Conservation (phyloP, 2,113 vertebrate species). For the Motacilla alba region DNA sequence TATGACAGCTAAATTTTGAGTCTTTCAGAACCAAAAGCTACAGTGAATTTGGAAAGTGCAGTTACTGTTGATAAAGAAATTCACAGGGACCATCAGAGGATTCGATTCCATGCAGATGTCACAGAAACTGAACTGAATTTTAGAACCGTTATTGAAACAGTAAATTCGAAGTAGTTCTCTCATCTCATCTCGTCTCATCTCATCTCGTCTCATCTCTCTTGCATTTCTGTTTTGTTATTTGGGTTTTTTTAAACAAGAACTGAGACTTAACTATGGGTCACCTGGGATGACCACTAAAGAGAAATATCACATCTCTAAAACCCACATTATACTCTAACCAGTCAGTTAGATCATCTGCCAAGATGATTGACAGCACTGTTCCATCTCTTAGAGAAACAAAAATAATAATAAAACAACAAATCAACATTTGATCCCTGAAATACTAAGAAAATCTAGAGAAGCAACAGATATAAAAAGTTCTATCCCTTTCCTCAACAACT, state of each 20-base stretch:
- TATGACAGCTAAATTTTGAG: neutral
- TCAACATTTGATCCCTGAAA: slow-evolving; percentile 35
- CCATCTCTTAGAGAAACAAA: slow-evolving; percentile 1
- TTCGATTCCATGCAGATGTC: neutral
- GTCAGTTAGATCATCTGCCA: neutral
- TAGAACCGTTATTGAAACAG: neutral
- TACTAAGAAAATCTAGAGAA: slow-evolving; percentile 32
- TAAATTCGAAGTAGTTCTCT: neutral
- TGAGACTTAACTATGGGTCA: neutral
- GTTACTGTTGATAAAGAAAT: neutral
- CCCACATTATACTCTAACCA: neutral
- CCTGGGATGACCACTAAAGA: neutral
- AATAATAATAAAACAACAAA: slow-evolving; percentile 30
- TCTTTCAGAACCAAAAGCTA: neutral
- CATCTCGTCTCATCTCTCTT: neutral
- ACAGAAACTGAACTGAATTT: neutral
- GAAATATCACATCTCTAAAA: neutral
- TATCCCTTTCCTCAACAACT: slow-evolving; percentile 38
- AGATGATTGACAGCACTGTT: neutral
- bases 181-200: neutral
- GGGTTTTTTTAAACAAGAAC: neutral
- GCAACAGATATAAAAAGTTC: slow-evolving; percentile 56
- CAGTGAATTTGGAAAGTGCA: neutral
- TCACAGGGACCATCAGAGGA: neutral
- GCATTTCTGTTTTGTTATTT: neutral